Evolutionary conservation across 2,113 vertebrate species (phyloP).

Genomic region (Hippocampus abdominalis): DNA sequence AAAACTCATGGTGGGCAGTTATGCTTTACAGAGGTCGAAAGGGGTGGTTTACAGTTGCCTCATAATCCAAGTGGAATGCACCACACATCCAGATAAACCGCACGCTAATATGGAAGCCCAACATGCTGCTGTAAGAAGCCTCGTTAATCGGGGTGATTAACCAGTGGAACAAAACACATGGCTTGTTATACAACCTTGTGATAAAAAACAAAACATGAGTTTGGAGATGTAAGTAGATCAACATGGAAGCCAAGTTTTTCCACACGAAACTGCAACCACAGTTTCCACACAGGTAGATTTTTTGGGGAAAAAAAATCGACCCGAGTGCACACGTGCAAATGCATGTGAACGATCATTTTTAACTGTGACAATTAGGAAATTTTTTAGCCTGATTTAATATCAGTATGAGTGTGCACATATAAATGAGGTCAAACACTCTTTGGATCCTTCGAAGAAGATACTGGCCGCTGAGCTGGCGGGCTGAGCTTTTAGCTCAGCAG

Average conservation of each 20-base stretch:
- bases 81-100: slow-evolving; percentile 36
- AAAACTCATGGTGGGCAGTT: neutral
- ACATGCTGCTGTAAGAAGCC: slow-evolving; percentile 10
- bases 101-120: slow-evolving; percentile 19
- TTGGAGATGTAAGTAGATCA: slow-evolving; percentile 46
- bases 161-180: slow-evolving; percentile 14
- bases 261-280: neutral
- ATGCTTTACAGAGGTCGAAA: slow-evolving; percentile 12
- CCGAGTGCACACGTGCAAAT: neutral
- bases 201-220: slow-evolving; percentile 27
- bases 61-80: slow-evolving; percentile 42
- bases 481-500: too few species aligned
- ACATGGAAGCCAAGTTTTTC: neutral
- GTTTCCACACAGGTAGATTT: neutral
- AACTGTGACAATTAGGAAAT: neutral
- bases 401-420: too few species aligned
- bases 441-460: too few species aligned
- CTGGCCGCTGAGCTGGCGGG: too few species aligned
- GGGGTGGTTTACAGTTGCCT: slow-evolving; percentile 15
- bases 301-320: neutral
- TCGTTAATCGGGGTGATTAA: slow-evolving; percentile 37
- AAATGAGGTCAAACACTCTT: too few species aligned
- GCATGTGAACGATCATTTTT: neutral
- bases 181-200: slow-evolving; percentile 21
- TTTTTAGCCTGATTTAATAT: neutral